Conservation (phyloP, 2,888 invertebrate species). For the Tiliacea aurago region DNA sequence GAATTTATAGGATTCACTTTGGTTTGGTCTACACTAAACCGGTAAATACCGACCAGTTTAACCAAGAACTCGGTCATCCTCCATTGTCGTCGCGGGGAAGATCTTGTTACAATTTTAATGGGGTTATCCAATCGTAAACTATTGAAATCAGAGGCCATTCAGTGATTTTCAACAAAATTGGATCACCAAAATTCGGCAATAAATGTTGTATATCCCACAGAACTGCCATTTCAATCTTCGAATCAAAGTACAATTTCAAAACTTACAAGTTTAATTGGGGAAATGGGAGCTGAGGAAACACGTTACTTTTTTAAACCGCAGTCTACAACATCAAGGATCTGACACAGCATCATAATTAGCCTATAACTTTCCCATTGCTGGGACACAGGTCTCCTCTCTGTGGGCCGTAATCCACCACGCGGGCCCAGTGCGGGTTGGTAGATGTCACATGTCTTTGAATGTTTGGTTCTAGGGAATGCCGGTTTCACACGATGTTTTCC, state of each 20-base stretch:
- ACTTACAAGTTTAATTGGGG: neutral
- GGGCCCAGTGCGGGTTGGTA: too few relatives aligned
- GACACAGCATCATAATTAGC: neutral
- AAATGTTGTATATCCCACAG: neutral
- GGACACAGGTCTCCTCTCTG: too few relatives aligned
- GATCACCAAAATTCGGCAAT: neutral
- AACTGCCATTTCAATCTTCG: neutral
- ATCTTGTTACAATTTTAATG: neutral
- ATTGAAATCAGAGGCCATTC: conserved; percentile 28
- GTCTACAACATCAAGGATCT: neutral
- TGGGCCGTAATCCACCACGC: too few relatives aligned
- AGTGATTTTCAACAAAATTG: neutral
- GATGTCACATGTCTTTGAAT: too few relatives aligned
- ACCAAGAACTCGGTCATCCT: neutral
- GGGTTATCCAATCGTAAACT: conserved; percentile 15
- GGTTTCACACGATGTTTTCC: too few relatives aligned
- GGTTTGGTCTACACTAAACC: neutral
- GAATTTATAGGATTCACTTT: conserved; percentile 52
- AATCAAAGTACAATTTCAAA: neutral
- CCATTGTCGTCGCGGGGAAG: neutral
- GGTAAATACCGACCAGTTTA: conserved; percentile 1
- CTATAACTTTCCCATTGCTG: too few relatives aligned
- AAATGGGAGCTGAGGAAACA: neutral
- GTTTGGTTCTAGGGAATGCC: too few relatives aligned
- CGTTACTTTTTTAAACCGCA: neutral